Evolutionary conservation across 1,140 invertebrate species (phyloP).

Genomic region (Liolophura sinensis): DNA sequence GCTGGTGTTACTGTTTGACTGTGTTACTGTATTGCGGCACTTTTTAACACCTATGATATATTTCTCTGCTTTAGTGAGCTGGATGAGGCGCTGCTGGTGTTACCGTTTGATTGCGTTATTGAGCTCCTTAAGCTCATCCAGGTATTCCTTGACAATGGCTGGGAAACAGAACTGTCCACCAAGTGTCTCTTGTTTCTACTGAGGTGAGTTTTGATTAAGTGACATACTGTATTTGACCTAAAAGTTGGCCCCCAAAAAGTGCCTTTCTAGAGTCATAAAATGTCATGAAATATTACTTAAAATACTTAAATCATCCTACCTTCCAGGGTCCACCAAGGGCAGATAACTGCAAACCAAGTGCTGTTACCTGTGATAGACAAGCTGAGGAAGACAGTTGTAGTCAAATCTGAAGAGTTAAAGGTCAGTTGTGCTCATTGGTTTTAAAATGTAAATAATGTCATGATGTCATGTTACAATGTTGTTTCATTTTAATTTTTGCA

Average conservation of each 20-base stretch:
- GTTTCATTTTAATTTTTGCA: no score
- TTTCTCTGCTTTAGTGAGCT: constrained; percentile 72
- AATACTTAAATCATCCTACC: no score
- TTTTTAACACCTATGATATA: not conserved
- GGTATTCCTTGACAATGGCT: constrained; percentile 66
- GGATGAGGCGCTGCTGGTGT: constrained; percentile 82
- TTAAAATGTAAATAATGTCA: no score
- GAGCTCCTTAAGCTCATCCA: constrained; percentile 77
- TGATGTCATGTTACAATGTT: no score
- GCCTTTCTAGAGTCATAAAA: constrained; percentile 5
- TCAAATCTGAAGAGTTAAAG: constrained; percentile 67
- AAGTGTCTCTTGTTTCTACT: constrained; percentile 80
- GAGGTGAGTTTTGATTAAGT: constrained; percentile 53
- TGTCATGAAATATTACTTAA: constrained; percentile 2
- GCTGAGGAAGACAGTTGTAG: constrained; percentile 66
- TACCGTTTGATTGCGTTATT: constrained; percentile 82
- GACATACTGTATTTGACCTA: constrained; percentile 1
- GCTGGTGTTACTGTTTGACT: no score
- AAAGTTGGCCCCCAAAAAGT: constrained; percentile 6
- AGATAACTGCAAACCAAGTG: constrained; percentile 72
- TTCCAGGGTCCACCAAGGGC: constrained; percentile 77
- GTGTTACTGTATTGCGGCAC: not conserved
- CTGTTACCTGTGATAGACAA: constrained; percentile 73
- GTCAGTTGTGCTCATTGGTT: constrained; percentile 59
- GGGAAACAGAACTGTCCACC: constrained; percentile 75